Evolutionary conservation across 2,888 invertebrate genomes (phyloP).

Genomic region (Ochropleura plecta): DNA sequence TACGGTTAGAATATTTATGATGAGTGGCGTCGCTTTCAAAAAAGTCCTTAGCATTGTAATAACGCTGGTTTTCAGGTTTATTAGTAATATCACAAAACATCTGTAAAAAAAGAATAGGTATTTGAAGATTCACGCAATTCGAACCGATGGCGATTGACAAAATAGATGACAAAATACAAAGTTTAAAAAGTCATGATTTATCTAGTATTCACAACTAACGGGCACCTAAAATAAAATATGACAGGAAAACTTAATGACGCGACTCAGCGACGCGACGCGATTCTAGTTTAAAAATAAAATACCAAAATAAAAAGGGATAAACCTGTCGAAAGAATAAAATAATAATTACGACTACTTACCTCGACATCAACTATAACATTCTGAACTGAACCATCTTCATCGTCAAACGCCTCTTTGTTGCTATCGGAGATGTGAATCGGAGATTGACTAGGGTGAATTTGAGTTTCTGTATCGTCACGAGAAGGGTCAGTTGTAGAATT

Average conservation of each 20-base stretch:
- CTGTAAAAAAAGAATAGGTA: conserved; percentile 9
- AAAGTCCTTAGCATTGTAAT: background rate
- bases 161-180: no score
- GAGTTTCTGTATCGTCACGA: conserved; percentile 13
- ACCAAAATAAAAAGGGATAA: conserved; percentile 16
- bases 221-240: conserved; percentile 14
- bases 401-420: conserved; percentile 22
- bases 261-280: conserved; percentile 1
- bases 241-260: conserved; percentile 19
- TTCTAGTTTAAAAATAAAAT: conserved; percentile 22
- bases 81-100: conserved; percentile 7
- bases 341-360: conserved; percentile 20
- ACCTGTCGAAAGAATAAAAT: conserved; percentile 9
- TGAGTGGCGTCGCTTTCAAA: conserved; percentile 16
- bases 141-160: conserved; percentile 19
- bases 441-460: conserved; percentile 24
- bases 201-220: conserved; percentile 18
- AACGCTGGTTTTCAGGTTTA: no score
- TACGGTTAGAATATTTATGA: conserved; percentile 23
- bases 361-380: conserved; percentile 16
- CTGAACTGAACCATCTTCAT: conserved; percentile 19
- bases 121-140: conserved; percentile 20
- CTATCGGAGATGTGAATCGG: conserved; percentile 12
- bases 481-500: conserved; percentile 28
- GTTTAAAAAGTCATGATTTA: conserved; percentile 24